Conservation (phyloP, 2,888 invertebrate genomes). For the Callyntrura guangdongensis region DNA sequence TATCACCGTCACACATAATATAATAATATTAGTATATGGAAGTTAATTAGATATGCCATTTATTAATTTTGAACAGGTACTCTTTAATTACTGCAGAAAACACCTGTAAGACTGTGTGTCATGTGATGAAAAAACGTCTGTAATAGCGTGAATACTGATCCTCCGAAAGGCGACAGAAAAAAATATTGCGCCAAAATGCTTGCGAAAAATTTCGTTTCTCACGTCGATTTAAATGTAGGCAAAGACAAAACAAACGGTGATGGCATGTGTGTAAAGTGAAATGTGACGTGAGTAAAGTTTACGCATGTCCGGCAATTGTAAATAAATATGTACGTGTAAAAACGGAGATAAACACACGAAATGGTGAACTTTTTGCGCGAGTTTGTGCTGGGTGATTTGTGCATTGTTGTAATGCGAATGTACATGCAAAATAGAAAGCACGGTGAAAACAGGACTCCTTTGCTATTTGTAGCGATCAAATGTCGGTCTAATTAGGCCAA, state of each 20-base stretch:
- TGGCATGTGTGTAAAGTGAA: not conserved
- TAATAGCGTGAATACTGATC: not conserved
- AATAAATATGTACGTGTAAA: not conserved
- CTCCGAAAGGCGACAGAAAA: not conserved
- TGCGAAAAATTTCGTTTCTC: slow-evolving; percentile 25
- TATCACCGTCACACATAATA: not conserved
- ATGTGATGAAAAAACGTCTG: not conserved
- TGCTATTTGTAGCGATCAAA: slow-evolving; percentile 53
- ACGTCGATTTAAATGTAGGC: not conserved
- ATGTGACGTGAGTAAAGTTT: too few species aligned
- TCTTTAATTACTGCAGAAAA: slow-evolving; percentile 7
- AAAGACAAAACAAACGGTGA: not conserved
- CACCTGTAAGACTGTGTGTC: too few species aligned
- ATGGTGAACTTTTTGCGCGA: not conserved
- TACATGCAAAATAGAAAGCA: not conserved
- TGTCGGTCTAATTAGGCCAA: slow-evolving; percentile 73
- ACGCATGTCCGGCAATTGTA: not conserved
- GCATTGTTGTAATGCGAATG: not conserved
- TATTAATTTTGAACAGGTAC: slow-evolving; percentile 22
- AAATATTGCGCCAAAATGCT: not conserved
- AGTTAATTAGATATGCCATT: slow-evolving; percentile 55
- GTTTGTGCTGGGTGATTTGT: not conserved
- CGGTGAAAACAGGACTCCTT: slow-evolving; percentile 24
- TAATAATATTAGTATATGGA: slow-evolving; percentile 28
- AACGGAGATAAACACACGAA: not conserved